These are phyloP conservation scores for Tetramorium bicarinatum DNA, from an alignment of 2,888 invertebrate species.

Conservation along the genomic window DNA sequence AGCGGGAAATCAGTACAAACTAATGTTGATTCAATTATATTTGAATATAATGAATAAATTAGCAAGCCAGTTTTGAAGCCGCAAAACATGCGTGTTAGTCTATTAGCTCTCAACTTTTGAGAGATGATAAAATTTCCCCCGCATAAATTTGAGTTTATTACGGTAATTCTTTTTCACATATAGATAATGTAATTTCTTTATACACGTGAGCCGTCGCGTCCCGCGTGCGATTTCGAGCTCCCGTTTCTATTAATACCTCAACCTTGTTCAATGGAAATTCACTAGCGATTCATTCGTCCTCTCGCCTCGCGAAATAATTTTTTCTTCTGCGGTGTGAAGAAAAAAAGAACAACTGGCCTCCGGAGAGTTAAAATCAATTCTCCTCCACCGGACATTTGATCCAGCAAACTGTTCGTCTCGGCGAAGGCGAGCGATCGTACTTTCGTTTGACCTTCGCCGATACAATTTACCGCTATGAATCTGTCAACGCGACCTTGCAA, in stretches of 20 bases:
- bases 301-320: not conserved
- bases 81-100: not conserved
- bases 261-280: constrained; percentile 23
- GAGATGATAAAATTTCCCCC: not conserved
- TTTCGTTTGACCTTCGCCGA: constrained; percentile 55
- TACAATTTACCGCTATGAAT: constrained; percentile 59
- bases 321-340: not conserved
- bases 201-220: not conserved
- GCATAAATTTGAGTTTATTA: constrained; percentile 20
- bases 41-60: constrained; percentile 27
- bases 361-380: constrained; percentile 48
- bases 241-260: constrained; percentile 3
- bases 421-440: constrained; percentile 45
- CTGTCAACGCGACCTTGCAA: constrained; percentile 56
- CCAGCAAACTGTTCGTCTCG: constrained; percentile 39
- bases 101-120: constrained; percentile 4
- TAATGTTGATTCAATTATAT: not conserved
- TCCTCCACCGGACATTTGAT: constrained; percentile 42
- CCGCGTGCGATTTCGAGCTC: not conserved
- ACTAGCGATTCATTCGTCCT: constrained; percentile 4
- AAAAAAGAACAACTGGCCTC: not conserved
- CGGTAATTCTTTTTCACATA: not conserved
- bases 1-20: not conserved
- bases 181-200: not conserved
- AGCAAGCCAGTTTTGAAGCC: not conserved